Base-by-base conservation (phyloP, 2,888 invertebrate species). In the Cephalotes varians region DNA sequence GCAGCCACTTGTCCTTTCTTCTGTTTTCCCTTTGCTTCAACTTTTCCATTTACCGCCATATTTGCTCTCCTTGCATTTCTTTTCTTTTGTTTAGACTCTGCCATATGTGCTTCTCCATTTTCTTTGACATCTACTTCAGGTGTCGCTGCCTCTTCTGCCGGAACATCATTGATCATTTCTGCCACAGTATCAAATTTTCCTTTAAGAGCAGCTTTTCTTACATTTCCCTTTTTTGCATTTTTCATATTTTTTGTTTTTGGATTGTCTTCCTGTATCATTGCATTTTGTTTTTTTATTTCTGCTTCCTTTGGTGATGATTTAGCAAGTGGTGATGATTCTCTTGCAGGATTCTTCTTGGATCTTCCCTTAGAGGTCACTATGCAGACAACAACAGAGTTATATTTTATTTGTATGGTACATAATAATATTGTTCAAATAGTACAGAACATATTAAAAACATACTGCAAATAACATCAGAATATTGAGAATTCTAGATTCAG, bases 311-410 rank as follows among this genome's bases (percentile, higher is more conserved):
- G 81, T 1, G 37, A 15, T 28, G 34, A 40, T 10, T 85, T 76
- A 31, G 54, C 34, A 65, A 31, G 28, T n/a, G n/a, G n/a, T n/a
- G n/a, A n/a, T n/a, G n/a, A n/a, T 40, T 82, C 82, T 9, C 15
- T 34, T 1, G 25, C 54, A 2, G 31, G 34, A 54, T 15, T 69
- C 77, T 85, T 90, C 34, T 82, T 88, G 0, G 80, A 3, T 47
- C 69, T 87, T 76, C 81, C 82, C 34, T 79, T 87, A 1, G 85
- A 62, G 34, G 85, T 91, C 7, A 10, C 4, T 5, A 34, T 76
- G 49, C 90, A 85, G 82, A 28, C 10, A 71, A 64, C 21, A 54
- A 51, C 0, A 62, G 49, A 25, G 18, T 40, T 40, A 0, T 15
- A 37, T n/a, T n/a, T n/a, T n/a, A n/a, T n/a, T n/a, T n/a, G n/a